Evolutionary conservation across 2,113 vertebrate genomes (phyloP), one percentile per base, ranked within the genome.

Genomic region (Syngnathus floridae): DNA sequence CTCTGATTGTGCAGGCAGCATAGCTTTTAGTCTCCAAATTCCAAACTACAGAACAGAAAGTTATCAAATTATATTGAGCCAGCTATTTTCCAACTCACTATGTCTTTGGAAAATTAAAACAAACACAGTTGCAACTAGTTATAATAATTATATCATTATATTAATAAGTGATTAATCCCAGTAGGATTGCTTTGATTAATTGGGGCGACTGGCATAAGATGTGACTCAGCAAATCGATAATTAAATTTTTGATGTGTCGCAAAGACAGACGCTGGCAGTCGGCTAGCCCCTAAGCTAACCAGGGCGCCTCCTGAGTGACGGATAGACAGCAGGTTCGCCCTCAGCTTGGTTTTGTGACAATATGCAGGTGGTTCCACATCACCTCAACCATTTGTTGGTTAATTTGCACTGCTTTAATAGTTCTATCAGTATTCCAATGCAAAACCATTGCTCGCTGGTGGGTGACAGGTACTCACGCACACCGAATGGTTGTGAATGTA

Each of bases 401-500:
- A 17, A n/a, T n/a, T 49, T 19, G 17, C 46, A 45, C 22, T 19
- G 13, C 21, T 48, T 17, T 46, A 8, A 45, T 83, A 76, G 87
- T 84, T 84, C 71, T 84, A 81, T 79, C 76, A 66, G 72, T 76
- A 83, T 87, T 82, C 71, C 65, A 87, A 87, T 81, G 87, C 83
- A 78, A 84, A 84, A 82, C 87, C 84, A 84, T 88, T 86, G 85
- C 82, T 87, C 85, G 85, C 82, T 83, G 82, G 86, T 85, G 86
- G 82, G 82, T 82, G 87, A 87, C 84, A 21, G 2, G 8, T 21
- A 88, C 82, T 87, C 82, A 84, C 85, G 83, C 84, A 82, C 81
- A 78, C 82, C 40, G 80, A 87, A 88, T 86, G 84, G 86, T 84
- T 88, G 87, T 88, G 86, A 83, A 88, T 90, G 86, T 88, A 82